These are phyloP conservation scores for Clinocottus analis DNA, from an alignment of 2,113 vertebrate genomes.

Conservation along the genomic window DNA sequence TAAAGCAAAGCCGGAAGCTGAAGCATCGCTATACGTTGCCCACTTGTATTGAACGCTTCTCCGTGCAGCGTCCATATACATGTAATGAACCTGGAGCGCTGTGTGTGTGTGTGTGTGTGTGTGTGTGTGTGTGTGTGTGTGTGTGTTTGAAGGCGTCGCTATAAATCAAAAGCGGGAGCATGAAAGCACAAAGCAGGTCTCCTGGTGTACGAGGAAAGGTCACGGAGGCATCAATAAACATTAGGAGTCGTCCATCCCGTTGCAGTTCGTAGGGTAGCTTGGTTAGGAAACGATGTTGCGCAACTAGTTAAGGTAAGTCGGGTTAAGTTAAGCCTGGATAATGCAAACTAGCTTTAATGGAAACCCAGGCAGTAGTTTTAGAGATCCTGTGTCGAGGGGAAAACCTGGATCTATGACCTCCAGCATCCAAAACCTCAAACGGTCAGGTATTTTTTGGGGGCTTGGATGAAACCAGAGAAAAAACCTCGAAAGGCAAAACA, in stretches of 20 bases:
- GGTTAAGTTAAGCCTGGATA: neutral
- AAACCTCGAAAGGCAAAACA: neutral
- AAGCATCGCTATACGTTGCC: neutral
- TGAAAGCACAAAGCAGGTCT: too few species aligned
- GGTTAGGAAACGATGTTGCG: too few species aligned
- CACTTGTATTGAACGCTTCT: neutral
- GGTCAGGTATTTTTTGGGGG: too few species aligned
- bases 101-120: too few species aligned
- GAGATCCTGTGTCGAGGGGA: neutral
- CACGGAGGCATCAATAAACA: neutral
- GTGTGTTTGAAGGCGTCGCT: neutral
- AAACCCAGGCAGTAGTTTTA: too few species aligned
- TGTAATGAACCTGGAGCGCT: neutral
- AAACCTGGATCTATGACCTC: neutral
- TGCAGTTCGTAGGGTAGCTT: too few species aligned
- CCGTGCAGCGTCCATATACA: too few species aligned
- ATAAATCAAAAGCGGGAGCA: neutral
- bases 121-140: too few species aligned
- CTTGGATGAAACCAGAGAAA: neutral
- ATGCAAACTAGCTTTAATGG: neutral
- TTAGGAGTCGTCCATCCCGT: neutral
- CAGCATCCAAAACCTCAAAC: neutral
- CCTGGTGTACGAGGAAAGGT: neutral
- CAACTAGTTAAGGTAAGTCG: too few species aligned
- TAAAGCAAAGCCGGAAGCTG: neutral